These are phyloP conservation scores for Neopipo cinnamomea DNA, from an alignment of 2,113 vertebrate species.

Conservation along the genomic window DNA sequence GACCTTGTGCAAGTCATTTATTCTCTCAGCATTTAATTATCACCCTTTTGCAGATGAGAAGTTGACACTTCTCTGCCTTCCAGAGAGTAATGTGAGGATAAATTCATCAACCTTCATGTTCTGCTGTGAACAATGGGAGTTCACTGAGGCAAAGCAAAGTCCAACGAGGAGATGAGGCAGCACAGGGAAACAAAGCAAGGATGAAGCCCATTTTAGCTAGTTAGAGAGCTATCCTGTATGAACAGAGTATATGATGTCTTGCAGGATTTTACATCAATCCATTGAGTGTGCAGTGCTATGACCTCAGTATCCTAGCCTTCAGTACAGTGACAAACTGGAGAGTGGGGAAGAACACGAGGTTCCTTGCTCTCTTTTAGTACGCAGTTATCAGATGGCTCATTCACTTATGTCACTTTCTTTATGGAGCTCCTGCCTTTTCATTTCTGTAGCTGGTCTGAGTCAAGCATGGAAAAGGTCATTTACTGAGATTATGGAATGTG, in stretches of 20 bases:
- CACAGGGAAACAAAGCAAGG: neutral
- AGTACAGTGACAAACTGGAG: neutral
- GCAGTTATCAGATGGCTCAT: conserved; percentile 28
- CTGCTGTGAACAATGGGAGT: conserved; percentile 54
- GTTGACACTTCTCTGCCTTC: conserved; percentile 66
- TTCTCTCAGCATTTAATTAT: conserved; percentile 70
- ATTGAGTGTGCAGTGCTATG: neutral
- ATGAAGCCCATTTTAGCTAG: neutral
- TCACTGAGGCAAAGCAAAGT: conserved; percentile 49
- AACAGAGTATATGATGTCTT: neutral
- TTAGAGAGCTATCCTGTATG: neutral
- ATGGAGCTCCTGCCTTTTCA: neutral
- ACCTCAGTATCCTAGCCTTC: neutral
- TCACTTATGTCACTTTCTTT: neutral
- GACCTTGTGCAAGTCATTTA: conserved; percentile 68
- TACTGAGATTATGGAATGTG: neutral
- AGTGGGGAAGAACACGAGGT: neutral
- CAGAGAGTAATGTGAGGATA: conserved; percentile 68
- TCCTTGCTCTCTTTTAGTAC: neutral
- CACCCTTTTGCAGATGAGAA: conserved; percentile 71
- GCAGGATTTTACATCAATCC: conserved; percentile 13
- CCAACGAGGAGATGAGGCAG: conserved; percentile 26
- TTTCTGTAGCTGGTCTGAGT: conserved; percentile 26
- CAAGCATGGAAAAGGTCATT: conserved; percentile 18
- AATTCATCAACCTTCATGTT: conserved; percentile 69